Conservation (phyloP, 2,113 vertebrate species). For the Xiphophorus maculatus region DNA sequence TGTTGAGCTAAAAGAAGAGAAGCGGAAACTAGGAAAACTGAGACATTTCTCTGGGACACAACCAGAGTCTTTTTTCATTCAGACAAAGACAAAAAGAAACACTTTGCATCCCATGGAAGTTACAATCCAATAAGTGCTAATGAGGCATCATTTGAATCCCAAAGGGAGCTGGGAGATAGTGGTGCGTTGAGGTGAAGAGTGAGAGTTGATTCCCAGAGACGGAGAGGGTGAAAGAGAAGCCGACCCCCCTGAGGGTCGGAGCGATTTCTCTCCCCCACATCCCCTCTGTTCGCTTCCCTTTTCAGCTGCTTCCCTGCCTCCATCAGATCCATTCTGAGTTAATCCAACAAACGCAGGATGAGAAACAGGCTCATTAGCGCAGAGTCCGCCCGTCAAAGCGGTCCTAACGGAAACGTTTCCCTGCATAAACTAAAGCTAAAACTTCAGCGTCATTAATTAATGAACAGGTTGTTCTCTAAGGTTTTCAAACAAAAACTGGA, state of each 20-base stretch:
- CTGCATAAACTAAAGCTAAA: background rate
- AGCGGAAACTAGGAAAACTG: slow-evolving; percentile 44
- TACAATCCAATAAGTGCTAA: slow-evolving; percentile 77
- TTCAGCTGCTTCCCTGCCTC: slow-evolving; percentile 61
- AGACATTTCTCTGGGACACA: slow-evolving; percentile 22
- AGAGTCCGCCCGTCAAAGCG: slow-evolving; percentile 29
- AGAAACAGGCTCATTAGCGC: slow-evolving; percentile 74
- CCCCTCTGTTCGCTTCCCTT: slow-evolving; percentile 37
- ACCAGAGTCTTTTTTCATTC: slow-evolving; percentile 32
- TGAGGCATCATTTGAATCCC: slow-evolving; percentile 78
- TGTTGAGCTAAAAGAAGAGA: background rate
- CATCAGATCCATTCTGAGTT: slow-evolving; percentile 73
- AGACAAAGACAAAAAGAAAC: slow-evolving; percentile 47
- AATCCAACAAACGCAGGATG: slow-evolving; percentile 65
- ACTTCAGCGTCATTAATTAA: background rate
- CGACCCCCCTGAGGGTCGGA: slow-evolving; percentile 62
- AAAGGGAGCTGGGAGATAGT: slow-evolving; percentile 60
- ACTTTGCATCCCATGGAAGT: slow-evolving; percentile 52
- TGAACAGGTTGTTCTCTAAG: background rate
- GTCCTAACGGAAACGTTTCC: background rate
- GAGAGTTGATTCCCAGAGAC: slow-evolving; percentile 65
- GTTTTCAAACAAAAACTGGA: background rate
- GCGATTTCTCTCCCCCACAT: slow-evolving; percentile 52
- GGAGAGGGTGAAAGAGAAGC: slow-evolving; percentile 55
- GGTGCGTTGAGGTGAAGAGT: slow-evolving; percentile 46